These are phyloP conservation scores for Ceratina australensis DNA, from an alignment of 1,140 invertebrate genomes.

Conservation along the genomic window DNA sequence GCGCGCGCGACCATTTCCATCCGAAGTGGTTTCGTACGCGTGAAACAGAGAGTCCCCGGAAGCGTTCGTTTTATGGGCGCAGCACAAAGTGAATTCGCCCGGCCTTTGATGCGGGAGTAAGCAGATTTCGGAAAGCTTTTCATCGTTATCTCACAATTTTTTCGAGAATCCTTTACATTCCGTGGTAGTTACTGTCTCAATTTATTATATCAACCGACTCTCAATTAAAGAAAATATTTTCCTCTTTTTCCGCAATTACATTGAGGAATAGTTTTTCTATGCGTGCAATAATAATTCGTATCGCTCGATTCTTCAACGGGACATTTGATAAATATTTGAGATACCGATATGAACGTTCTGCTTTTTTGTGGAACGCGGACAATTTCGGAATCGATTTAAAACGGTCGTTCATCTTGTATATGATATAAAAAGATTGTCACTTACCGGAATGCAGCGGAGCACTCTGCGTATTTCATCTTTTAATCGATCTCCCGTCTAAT, in stretches of 20 bases:
- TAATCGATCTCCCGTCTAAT: neutral
- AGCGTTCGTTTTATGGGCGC: neutral
- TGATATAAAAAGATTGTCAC: neutral
- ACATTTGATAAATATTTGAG: too few species aligned
- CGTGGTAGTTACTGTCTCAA: neutral
- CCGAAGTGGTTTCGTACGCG: neutral
- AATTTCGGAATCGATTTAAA: neutral
- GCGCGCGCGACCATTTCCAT: neutral
- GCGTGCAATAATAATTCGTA: too few species aligned
- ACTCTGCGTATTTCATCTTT: constrained; percentile 1
- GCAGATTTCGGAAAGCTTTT: neutral
- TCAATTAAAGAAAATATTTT: too few species aligned
- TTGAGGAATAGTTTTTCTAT: too few species aligned
- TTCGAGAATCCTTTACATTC: neutral
- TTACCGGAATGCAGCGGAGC: neutral
- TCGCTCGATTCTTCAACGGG: too few species aligned
- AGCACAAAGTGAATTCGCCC: constrained; percentile 1
- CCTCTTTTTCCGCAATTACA: too few species aligned
- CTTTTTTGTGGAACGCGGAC: too few species aligned
- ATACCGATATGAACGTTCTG: too few species aligned
- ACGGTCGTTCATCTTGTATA: neutral
- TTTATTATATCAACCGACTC: neutral
- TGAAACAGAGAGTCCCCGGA: neutral
- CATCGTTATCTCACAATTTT: neutral
- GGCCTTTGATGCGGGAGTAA: neutral